Conservation (phyloP, 2,113 vertebrate genomes). For the Microcebus lehilahytsara region DNA sequence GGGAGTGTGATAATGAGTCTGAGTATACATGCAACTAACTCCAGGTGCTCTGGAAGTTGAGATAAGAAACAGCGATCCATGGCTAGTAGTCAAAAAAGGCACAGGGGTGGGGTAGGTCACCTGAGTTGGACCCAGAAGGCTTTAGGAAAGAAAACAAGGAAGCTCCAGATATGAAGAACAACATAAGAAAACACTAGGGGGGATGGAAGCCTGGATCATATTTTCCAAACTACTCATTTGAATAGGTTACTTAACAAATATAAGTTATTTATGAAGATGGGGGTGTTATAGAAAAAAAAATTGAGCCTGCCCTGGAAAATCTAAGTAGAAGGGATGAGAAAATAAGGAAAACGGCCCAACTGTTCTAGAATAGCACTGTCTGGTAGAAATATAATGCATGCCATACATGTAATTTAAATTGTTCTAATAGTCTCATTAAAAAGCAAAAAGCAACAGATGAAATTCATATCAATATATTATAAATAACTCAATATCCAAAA, state of each 20-base stretch:
- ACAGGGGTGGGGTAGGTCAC: background rate
- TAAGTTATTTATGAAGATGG: slow-evolving; percentile 15
- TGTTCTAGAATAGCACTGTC: background rate
- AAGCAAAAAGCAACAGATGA: background rate
- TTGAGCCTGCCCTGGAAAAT: slow-evolving; percentile 18
- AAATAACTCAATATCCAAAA: slow-evolving; percentile 2
- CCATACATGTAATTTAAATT: background rate
- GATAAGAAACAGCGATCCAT: background rate
- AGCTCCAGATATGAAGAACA: background rate
- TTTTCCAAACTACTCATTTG: slow-evolving; percentile 18
- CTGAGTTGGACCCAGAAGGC: background rate
- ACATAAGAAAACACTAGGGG: background rate
- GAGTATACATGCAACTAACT: background rate
- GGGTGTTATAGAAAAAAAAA: background rate
- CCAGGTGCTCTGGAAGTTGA: background rate
- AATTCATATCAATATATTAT: background rate
- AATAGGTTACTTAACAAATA: background rate
- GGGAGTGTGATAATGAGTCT: background rate
- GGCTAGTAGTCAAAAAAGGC: background rate
- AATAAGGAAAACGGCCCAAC: slow-evolving; percentile 7
- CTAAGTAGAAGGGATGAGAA: background rate
- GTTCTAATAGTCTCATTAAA: background rate
- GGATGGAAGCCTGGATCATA: background rate
- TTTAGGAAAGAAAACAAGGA: background rate
- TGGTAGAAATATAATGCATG: slow-evolving; percentile 3